phyloP scores from a whole-genome alignment of 1,140 invertebrate species.

The Ceratina calcarata region DNA sequence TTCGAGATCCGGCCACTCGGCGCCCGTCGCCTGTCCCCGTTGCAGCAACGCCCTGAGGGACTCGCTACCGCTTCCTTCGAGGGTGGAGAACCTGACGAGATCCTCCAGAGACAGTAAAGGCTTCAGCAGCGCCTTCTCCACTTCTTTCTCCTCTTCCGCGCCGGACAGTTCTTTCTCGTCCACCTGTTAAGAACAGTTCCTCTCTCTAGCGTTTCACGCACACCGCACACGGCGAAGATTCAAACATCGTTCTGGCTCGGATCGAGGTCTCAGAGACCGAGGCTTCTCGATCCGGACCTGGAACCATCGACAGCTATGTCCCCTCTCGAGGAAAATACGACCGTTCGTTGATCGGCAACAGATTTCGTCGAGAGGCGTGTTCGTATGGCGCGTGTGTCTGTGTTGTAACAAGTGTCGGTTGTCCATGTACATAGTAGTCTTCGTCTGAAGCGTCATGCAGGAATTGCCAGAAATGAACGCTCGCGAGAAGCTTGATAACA shows the following conservation, averaged over 20 bases:
- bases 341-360: conserved; percentile 23
- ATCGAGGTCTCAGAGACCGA: too few relatives aligned
- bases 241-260: background rate
- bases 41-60: conserved; percentile 83
- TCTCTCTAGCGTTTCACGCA: conserved; percentile 50
- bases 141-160: conserved; percentile 85
- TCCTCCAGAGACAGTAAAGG: conserved; percentile 83
- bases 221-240: conserved; percentile 1
- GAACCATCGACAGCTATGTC: conserved; percentile 35
- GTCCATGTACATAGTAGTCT: conserved; percentile 42
- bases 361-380: conserved; percentile 62
- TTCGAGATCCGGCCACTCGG: conserved; percentile 81
- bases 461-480: conserved; percentile 25
- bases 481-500: conserved; percentile 27
- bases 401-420: conserved; percentile 57
- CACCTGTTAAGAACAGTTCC: conserved; percentile 73
- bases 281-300: too few relatives aligned
- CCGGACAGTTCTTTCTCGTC: conserved; percentile 84
- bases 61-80: conserved; percentile 80
- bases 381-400: conserved; percentile 40
- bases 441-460: conserved; percentile 64
- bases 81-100: conserved; percentile 82
- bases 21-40: conserved; percentile 78
- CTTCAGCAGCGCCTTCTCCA: conserved; percentile 82
- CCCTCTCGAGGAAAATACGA: conserved; percentile 58